These are phyloP conservation scores for Muricea muricata DNA, from an alignment of 92 coral and sea anemone genomes.

Conservation along the genomic window DNA sequence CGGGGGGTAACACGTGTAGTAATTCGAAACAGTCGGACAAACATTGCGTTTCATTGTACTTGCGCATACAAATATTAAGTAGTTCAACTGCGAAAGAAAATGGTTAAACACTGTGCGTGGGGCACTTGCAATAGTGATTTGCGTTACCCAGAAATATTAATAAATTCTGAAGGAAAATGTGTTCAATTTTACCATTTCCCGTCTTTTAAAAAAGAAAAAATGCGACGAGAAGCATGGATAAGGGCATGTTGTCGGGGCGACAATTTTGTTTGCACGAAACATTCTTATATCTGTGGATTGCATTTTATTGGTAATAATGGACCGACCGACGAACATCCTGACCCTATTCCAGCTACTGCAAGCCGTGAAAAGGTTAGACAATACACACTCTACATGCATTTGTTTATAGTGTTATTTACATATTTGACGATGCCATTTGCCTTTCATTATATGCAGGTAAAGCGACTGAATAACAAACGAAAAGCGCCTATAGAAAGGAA, in stretches of 20 bases:
- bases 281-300: not conserved
- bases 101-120: not conserved
- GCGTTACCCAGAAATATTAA: not conserved
- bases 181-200: not conserved
- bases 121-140: not conserved
- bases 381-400: not conserved
- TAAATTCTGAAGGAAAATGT: not conserved
- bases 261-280: not conserved
- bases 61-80: no score
- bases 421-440: not conserved
- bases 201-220: not conserved
- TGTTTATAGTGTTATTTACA: not conserved
- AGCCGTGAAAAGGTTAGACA: not conserved
- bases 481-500: not conserved
- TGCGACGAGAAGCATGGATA: not conserved
- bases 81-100: no score
- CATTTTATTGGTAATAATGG: not conserved
- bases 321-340: not conserved
- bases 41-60: no score
- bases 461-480: not conserved
- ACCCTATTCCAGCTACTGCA: not conserved
- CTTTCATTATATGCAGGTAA: not conserved
- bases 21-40: no score
- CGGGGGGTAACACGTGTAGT: no score
- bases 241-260: constrained; percentile 3